Conservation (phyloP, 2,113 vertebrate genomes). For the Mellivora capensis region DNA sequence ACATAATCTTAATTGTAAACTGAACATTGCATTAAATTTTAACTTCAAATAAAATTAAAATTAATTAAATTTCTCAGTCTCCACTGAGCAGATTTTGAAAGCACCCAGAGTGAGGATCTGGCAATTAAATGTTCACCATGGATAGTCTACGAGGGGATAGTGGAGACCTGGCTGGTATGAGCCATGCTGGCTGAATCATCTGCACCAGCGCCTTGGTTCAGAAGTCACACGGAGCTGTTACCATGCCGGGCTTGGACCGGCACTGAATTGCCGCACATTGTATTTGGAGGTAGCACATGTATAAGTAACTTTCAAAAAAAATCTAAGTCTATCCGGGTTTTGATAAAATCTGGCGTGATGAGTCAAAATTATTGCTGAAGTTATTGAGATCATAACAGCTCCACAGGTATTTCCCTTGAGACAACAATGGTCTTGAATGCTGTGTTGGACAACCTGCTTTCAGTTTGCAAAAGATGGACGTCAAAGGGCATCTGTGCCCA, state of each 20-base stretch:
- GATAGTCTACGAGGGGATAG: accelerated
- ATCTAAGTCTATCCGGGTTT: background rate
- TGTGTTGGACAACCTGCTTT: background rate
- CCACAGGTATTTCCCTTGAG: background rate
- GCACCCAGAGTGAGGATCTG: background rate
- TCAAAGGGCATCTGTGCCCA: background rate
- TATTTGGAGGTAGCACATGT: background rate
- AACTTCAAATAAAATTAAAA: background rate
- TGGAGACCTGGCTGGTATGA: accelerated
- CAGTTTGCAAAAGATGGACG: too few relatives aligned
- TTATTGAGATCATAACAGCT: background rate
- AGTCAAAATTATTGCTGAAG: background rate
- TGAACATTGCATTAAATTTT: background rate
- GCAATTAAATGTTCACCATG: background rate
- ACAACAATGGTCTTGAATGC: background rate
- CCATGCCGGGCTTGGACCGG: background rate
- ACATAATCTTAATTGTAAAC: background rate
- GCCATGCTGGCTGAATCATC: accelerated
- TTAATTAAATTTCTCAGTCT: background rate
- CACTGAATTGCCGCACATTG: accelerated
- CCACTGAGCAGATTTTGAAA: background rate
- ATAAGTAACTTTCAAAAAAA: background rate
- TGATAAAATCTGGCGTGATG: background rate
- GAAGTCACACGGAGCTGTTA: accelerated
- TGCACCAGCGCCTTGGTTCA: accelerated